Evolutionary conservation across 2,888 invertebrate genomes (phyloP).

Genomic region (Mythimna lalbum): DNA sequence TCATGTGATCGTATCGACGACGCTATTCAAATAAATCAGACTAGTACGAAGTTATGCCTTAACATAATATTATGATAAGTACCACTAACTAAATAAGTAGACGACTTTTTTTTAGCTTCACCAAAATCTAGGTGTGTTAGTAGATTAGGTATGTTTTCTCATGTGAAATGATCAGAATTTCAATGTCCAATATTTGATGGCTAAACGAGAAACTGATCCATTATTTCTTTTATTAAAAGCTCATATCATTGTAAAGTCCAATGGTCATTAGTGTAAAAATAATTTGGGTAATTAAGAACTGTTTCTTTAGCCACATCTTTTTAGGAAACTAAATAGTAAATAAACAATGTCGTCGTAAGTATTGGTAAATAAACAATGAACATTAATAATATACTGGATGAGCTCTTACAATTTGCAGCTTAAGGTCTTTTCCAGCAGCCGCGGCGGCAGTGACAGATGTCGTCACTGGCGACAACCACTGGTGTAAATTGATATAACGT

Average conservation of each 20-base stretch:
- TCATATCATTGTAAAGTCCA: slow-evolving; percentile 19
- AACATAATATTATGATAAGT: background rate
- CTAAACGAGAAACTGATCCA: background rate
- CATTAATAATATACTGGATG: slow-evolving; percentile 19
- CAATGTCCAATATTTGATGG: background rate
- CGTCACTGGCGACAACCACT: slow-evolving; percentile 96
- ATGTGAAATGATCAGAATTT: background rate
- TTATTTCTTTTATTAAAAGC: slow-evolving; percentile 15
- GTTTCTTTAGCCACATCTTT: slow-evolving; percentile 1
- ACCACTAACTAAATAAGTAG: slow-evolving; percentile 20
- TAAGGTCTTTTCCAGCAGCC: slow-evolving; percentile 94
- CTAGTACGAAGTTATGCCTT: background rate
- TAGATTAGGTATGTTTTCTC: background rate
- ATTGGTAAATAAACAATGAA: slow-evolving; percentile 29
- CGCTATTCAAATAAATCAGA: slow-evolving; percentile 1
- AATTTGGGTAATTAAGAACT: background rate
- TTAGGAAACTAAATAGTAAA: slow-evolving; percentile 14
- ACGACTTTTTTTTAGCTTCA: background rate
- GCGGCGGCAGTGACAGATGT: slow-evolving; percentile 86
- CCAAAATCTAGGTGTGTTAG: background rate
- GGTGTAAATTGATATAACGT: slow-evolving; percentile 97
- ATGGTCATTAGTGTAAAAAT: slow-evolving; percentile 13
- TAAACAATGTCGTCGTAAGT: slow-evolving; percentile 36
- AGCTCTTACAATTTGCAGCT: slow-evolving; percentile 93
- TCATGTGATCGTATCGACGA: background rate